Percentiles rank a stretch among this genome's conserved stretches.
Conservation (phyloP, 1,140 invertebrate genomes). For the Diprion similis region DNA sequence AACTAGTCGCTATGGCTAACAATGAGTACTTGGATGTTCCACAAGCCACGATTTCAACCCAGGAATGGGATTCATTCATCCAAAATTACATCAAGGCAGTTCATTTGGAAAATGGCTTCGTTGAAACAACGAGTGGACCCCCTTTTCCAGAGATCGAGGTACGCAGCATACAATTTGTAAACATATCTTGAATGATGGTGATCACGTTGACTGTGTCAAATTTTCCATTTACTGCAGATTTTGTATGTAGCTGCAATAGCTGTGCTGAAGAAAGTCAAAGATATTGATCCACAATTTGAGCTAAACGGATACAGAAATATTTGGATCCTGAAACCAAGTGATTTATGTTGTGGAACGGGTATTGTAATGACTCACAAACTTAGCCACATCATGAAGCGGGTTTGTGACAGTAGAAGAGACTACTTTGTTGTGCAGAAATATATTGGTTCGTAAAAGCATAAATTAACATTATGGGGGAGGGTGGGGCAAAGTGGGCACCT, state of each 20-base stretch:
- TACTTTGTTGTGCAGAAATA: slow-evolving; percentile 88
- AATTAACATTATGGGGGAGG: neutral
- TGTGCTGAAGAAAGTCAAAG: slow-evolving; percentile 64
- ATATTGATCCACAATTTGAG: slow-evolving; percentile 67
- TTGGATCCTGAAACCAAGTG: slow-evolving; percentile 90
- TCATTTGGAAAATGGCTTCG: slow-evolving; percentile 46
- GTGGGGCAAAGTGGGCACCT: too few species aligned
- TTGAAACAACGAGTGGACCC: slow-evolving; percentile 51
- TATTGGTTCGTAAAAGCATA: slow-evolving; percentile 68
- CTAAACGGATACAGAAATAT: slow-evolving; percentile 80
- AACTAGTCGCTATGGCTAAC: slow-evolving; percentile 58
- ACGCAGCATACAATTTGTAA: slow-evolving; percentile 42
- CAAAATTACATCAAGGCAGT: slow-evolving; percentile 62
- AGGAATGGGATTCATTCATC: slow-evolving; percentile 76
- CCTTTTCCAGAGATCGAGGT: slow-evolving; percentile 54
- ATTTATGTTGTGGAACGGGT: slow-evolving; percentile 80
- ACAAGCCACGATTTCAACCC: slow-evolving; percentile 35
- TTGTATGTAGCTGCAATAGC: slow-evolving; percentile 61
- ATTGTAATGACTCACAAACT: slow-evolving; percentile 69
- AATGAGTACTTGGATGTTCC: slow-evolving; percentile 66
- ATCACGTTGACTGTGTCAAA: neutral
- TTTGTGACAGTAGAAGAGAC: slow-evolving; percentile 61
- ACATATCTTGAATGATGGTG: slow-evolving; percentile 44
- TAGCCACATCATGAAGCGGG: slow-evolving; percentile 69
- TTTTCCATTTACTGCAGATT: slow-evolving; percentile 35